Base-by-base conservation (phyloP, 1,140 invertebrate genomes). In the Saccostrea cuccullata region DNA sequence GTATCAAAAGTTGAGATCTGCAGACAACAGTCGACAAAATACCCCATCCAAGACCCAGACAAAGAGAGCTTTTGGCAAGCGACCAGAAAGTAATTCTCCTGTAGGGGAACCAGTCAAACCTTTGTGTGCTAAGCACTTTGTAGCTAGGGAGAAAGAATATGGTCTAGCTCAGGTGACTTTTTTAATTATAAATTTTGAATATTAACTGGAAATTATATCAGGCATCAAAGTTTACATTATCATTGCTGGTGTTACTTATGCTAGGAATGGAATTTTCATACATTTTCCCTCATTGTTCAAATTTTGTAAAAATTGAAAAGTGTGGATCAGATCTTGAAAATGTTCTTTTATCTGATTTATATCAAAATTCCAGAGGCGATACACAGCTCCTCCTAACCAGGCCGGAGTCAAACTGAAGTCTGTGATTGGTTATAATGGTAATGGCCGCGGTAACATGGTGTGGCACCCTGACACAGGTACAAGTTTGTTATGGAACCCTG, bases 361-460 rank as follows among this genome's bases (percentile, higher is more conserved):
- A 55, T 85, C 15, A 82, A 86, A 60, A 67, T 90, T 91, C 40
- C 89, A 95, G 94, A 91, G 93, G 87, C 89, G 94, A 40, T 95
- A 95, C 85, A 92, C 92, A 84, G 94, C 94, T 4, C 94, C 94
- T n/a, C 94, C 94, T 9, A 94, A 94, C 64, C 94, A 95, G 89
- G 94, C 94, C 55, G 94, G 94, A 13, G 83, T 95, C 26, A 92
- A 91, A 77, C 89, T 95, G 58, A 92, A 91, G 36, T 93, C 93
- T 89, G 92, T 94, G 5, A 93, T 95, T 83, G 95, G 95, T 6
- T 95, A 94, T 83, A 95, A 95, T 93, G 94, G 95, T 0, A 94
- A 94, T 92, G 94, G 94, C 4, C 90, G 93, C 70, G 90, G 90
- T 82, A 94, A 94, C 89, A 93, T 95, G 91, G 91, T 94, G 11